A percentile compares a stretch with the other conserved stretches of the same genome.
Evolutionary conservation across 2,113 vertebrate genomes (phyloP).

Genomic region (Tyrannus savana): DNA sequence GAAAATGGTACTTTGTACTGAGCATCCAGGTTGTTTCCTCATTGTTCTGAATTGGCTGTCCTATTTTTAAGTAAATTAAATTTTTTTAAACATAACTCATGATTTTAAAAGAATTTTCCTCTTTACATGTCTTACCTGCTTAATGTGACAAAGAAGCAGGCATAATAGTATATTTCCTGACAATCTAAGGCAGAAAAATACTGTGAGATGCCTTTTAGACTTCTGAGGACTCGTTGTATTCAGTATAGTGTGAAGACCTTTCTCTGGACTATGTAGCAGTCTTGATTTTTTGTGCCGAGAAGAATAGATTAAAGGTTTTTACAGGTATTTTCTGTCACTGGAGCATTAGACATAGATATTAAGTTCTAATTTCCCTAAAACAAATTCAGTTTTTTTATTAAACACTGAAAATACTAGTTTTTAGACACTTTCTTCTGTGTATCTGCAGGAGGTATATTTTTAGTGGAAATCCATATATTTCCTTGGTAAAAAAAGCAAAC

Average conservation of each 20-base stretch:
- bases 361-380: background rate
- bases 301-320: background rate
- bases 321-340: background rate
- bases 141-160: background rate
- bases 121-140: background rate
- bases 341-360: background rate
- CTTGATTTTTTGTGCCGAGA: background rate
- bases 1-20: background rate
- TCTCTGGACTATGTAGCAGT: background rate
- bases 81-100: background rate
- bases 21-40: background rate
- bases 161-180: background rate
- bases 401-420: background rate
- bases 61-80: background rate
- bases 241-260: rapidly evolving
- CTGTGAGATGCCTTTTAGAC: background rate
- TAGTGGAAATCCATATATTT: background rate
- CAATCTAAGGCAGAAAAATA: background rate
- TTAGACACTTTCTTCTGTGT: background rate
- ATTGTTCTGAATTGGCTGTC: background rate
- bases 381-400: background rate
- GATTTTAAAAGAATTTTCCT: background rate
- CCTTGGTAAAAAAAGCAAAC: background rate
- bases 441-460: background rate
- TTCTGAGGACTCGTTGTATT: background rate